Conservation (phyloP, 2,888 invertebrate species). For the Nephrocerus scutellatus region DNA sequence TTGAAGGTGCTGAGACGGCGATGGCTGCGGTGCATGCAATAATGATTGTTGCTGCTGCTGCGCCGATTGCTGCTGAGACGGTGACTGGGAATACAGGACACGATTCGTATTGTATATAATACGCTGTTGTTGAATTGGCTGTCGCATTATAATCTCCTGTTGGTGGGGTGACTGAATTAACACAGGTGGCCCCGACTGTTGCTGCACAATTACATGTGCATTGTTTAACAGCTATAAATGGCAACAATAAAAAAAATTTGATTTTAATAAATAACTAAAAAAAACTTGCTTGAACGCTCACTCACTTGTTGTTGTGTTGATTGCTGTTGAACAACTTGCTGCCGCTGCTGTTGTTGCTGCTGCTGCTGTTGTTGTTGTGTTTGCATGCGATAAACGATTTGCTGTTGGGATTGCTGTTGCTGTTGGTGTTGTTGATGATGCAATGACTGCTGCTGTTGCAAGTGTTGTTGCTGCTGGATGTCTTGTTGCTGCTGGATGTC, state of each 20-base stretch:
- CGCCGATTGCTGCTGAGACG: conserved; percentile 20
- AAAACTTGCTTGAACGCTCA: conserved; percentile 2
- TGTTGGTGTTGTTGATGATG: conserved; percentile 14
- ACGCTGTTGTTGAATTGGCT: conserved; percentile 38
- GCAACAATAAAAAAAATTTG: background rate
- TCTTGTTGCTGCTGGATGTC: conserved; percentile 30
- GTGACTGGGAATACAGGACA: conserved; percentile 29
- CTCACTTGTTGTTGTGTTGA: conserved; percentile 28
- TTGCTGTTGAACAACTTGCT: conserved; percentile 24
- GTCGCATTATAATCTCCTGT: conserved; percentile 43
- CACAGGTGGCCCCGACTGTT: conserved; percentile 38
- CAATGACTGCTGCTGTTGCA: background rate
- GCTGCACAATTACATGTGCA: conserved; percentile 39
- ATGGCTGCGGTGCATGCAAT: too few relatives aligned
- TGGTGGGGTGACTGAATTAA: conserved; percentile 41
- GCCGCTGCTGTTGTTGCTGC: conserved; percentile 29
- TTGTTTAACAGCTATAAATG: conserved; percentile 33
- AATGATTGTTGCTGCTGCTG: conserved; percentile 15
- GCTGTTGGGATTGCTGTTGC: conserved; percentile 24
- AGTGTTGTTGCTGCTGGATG: conserved; percentile 17
- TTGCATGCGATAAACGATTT: conserved; percentile 24
- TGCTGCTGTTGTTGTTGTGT: conserved; percentile 19
- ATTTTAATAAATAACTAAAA: background rate
- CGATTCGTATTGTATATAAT: conserved; percentile 39
- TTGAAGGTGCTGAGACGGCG: conserved; percentile 22